Conservation (phyloP, 2,797 vertebrate genomes). For the Poeciliopsis infans region DNA sequence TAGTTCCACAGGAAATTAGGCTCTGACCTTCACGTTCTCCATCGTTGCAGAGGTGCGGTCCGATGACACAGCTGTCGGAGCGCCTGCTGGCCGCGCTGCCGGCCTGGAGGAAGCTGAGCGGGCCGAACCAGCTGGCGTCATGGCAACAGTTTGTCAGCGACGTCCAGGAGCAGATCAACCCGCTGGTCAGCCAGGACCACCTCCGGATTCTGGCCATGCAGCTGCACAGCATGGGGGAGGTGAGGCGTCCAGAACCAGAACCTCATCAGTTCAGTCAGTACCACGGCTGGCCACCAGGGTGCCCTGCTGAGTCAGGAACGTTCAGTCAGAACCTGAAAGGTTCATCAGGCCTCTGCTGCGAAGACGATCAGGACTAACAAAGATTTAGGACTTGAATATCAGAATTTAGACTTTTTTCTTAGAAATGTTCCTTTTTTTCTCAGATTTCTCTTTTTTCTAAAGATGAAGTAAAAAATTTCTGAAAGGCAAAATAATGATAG, state of each 20-base stretch:
- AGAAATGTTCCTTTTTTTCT: too few species aligned
- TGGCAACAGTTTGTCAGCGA: constrained; percentile 95
- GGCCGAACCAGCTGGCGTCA: constrained; percentile 95
- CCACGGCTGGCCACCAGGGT: constrained; percentile 23
- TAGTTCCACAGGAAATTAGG: too few species aligned
- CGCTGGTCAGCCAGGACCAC: constrained; percentile 92
- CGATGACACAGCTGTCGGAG: constrained; percentile 91
- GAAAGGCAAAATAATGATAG: too few species aligned
- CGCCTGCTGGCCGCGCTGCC: constrained; percentile 89
- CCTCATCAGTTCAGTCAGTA: background rate
- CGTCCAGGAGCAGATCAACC: constrained; percentile 95
- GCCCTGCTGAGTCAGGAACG: constrained; percentile 5
- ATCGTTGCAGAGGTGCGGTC: constrained; percentile 82
- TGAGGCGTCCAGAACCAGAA: constrained; percentile 47
- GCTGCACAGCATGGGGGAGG: constrained; percentile 95
- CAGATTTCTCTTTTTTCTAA: background rate
- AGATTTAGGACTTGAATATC: too few species aligned
- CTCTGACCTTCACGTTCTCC: background rate
- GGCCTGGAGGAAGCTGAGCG: constrained; percentile 93
- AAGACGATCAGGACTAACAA: too few species aligned
- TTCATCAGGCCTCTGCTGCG: background rate
- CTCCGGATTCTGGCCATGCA: constrained; percentile 88
- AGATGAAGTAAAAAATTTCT: too few species aligned
- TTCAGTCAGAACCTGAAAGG: background rate
- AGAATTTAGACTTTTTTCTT: too few species aligned